Base-by-base conservation (phyloP, 2,797 vertebrate species). In the Cossypha caffra region DNA sequence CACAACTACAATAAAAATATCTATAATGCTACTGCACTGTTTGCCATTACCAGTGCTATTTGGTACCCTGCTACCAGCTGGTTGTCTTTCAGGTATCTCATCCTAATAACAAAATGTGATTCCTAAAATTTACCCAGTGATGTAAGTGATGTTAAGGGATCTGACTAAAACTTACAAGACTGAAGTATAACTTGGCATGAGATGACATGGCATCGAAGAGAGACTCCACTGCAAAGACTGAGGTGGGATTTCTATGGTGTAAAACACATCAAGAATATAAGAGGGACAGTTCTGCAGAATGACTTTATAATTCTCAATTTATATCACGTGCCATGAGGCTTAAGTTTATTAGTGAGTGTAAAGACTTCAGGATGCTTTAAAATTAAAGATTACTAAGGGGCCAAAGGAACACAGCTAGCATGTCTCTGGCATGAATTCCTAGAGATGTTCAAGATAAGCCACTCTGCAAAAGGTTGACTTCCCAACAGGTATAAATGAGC, bases 291-390 rank as follows among this genome's bases (percentile, higher is more conserved):
- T 76, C 62, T 52, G 33, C 40, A 58, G 37, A 84, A 74, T 45
- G 18, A 77, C 64, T 86, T 90, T 38, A n/a, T 75, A 78, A 90
- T 68, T 66, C 19, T 19, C 4, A 8, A 48, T 86, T 95, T 91
- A 33, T 59, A 83, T 35, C 25, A 52, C 1, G 5, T 55, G 13
- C 54, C 52, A 45, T 2, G 16, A 88, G 26, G 47, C 33, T 84
- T 74, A 57, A 63, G 29, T 68, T 90, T 78, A 84, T 76, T 84
- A 68, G 35, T 7, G 10, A 69, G 31, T 61, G 28, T 50, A 62
- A 93, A 93, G 62, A 50, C 43, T 37, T 83, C 15, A 62, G 25
- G 20, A 62, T 68, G 17, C 79, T 83, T 93, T 90, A 72, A 88
- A 82, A 93, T 43, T 58, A 61, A 71, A 81, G 31, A 86, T 72